Evolutionary conservation across 1,140 invertebrate genomes (phyloP).

Genomic region (Nasonia giraulti): DNA sequence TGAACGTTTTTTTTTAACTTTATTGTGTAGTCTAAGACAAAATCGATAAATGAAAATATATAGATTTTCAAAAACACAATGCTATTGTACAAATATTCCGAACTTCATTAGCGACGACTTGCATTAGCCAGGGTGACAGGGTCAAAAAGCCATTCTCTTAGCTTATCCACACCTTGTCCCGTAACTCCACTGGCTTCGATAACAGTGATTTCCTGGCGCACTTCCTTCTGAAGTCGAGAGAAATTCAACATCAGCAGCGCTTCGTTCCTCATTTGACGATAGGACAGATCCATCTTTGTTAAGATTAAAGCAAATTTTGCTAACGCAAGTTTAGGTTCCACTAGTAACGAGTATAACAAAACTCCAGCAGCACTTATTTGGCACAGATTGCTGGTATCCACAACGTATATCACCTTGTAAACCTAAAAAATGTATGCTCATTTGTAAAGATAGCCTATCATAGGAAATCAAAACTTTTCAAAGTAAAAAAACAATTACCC

Average conservation of each 20-base stretch:
- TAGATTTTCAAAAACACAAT: slow-evolving; percentile 46
- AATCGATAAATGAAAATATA: slow-evolving; percentile 43
- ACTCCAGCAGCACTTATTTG: slow-evolving; percentile 88
- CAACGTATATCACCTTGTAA: slow-evolving; percentile 83
- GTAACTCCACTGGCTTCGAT: slow-evolving; percentile 83
- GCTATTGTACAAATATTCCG: neutral
- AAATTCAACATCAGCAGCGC: slow-evolving; percentile 86
- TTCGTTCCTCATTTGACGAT: slow-evolving; percentile 88
- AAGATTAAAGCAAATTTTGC: slow-evolving; percentile 83
- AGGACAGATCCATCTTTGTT: slow-evolving; percentile 88
- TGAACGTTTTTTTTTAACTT: slow-evolving; percentile 46
- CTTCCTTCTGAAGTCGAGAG: slow-evolving; percentile 78
- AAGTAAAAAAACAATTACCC: slow-evolving; percentile 64
- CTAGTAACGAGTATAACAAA: slow-evolving; percentile 83
- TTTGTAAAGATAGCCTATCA: no score
- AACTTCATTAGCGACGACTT: slow-evolving; percentile 23
- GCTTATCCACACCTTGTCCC: slow-evolving; percentile 80
- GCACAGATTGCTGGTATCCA: slow-evolving; percentile 86
- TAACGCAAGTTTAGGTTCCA: slow-evolving; percentile 79
- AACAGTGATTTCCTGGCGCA: slow-evolving; percentile 79
- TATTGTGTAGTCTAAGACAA: slow-evolving; percentile 37
- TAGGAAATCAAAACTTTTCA: no score
- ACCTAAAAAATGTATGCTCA: slow-evolving; percentile 55
- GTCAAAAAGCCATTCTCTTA: slow-evolving; percentile 78
- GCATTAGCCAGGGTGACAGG: slow-evolving; percentile 43